These are phyloP conservation scores for Diuraphis noxia DNA, from an alignment of 1,140 invertebrate genomes.

Conservation along the genomic window DNA sequence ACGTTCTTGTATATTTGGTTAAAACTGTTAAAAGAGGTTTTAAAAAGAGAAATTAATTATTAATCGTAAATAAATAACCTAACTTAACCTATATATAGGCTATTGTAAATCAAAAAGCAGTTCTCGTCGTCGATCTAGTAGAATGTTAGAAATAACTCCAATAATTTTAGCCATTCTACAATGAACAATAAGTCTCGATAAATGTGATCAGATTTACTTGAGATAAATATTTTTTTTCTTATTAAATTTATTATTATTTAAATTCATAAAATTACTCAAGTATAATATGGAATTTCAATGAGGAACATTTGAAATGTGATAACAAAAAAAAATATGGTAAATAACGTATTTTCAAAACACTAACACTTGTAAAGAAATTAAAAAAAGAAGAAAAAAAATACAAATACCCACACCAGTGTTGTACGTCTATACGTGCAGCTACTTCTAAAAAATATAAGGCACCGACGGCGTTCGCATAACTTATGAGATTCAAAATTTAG, in stretches of 20 bases:
- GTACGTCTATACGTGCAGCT: not conserved
- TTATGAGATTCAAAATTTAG: slow-evolving; percentile 18
- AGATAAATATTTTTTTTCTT: not conserved
- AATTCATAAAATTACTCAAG: not conserved
- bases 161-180: not conserved
- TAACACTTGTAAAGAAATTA: not conserved
- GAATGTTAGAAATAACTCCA: not conserved
- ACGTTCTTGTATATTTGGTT: not conserved
- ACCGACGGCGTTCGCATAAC: slow-evolving; percentile 21
- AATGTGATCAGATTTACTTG: not conserved
- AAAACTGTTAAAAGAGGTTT: too few relatives aligned
- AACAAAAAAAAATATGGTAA: not conserved
- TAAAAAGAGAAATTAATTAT: not conserved
- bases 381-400: not conserved
- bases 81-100: not conserved
- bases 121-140: not conserved
- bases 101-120: not conserved
- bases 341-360: not conserved
- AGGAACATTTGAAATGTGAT: not conserved
- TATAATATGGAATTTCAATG: not conserved
- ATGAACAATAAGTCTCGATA: too few relatives aligned
- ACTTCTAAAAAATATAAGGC: slow-evolving; percentile 4
- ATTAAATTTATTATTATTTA: not conserved
- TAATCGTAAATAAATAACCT: not conserved
- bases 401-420: not conserved